A percentile compares a stretch with the other conserved stretches of the same genome.
Conservation (phyloP, 2,888 invertebrate species). For the Cyaniris semiargus region DNA sequence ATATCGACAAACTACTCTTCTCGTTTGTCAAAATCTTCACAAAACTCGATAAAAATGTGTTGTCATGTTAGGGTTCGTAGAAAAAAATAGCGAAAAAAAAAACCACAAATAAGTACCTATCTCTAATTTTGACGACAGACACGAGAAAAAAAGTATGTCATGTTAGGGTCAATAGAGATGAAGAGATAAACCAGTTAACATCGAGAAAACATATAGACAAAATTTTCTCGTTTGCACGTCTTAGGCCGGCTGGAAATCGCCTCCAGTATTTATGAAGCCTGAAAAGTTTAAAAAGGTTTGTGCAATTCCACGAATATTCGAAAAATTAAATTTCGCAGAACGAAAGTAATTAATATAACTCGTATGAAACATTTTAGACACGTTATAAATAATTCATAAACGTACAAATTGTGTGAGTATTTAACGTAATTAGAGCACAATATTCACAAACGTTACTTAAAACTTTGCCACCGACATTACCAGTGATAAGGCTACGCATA, state of each 20-base stretch:
- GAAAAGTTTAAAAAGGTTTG: neutral
- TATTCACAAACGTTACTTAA: slow-evolving; percentile 27
- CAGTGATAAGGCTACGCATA: slow-evolving; percentile 21
- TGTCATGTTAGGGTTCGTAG: too few species aligned
- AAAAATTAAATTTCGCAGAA: neutral
- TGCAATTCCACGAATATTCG: neutral
- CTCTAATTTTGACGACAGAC: too few species aligned
- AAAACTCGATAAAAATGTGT: too few species aligned
- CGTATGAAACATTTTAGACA: neutral
- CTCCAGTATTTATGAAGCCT: neutral
- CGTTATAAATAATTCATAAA: slow-evolving; percentile 21
- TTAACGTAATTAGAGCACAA: slow-evolving; percentile 25
- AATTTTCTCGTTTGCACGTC: too few species aligned
- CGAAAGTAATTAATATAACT: neutral
- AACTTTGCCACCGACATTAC: slow-evolving; percentile 26
- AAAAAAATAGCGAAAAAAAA: too few species aligned
- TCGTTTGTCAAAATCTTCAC: too few species aligned
- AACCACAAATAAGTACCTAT: too few species aligned
- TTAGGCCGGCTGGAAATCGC: neutral
- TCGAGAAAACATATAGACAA: too few species aligned
- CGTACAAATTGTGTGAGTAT: slow-evolving; percentile 12
- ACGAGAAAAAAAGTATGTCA: too few species aligned
- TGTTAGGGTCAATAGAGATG: too few species aligned
- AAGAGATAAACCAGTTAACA: too few species aligned
- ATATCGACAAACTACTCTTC: too few species aligned